These are phyloP conservation scores for Borostomias antarcticus DNA, from an alignment of 2,797 vertebrate genomes.

Conservation along the genomic window DNA sequence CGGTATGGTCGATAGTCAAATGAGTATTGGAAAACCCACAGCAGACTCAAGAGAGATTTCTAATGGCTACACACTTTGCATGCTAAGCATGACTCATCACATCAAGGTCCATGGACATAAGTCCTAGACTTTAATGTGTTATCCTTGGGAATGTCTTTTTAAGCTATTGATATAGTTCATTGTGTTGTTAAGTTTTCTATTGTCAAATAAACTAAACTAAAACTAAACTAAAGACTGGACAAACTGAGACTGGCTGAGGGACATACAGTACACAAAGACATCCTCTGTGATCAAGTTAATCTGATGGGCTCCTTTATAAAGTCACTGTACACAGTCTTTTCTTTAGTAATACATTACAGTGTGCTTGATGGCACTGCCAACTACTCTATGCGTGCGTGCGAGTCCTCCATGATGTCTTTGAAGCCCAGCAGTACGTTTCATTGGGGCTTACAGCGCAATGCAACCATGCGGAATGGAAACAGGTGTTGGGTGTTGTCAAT, in stretches of 20 bases:
- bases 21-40: not conserved
- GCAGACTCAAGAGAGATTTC: not conserved
- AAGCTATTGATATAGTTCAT: too few species aligned
- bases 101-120: too few species aligned
- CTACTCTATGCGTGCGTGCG: not conserved
- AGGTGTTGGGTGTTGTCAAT: slow-evolving; percentile 64
- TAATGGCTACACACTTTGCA: not conserved
- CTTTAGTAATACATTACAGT: not conserved
- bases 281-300: not conserved
- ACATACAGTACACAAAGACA: not conserved
- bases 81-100: not conserved
- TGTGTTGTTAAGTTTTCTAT: too few species aligned
- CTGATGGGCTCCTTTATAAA: not conserved
- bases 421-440: slow-evolving; percentile 42
- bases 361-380: not conserved
- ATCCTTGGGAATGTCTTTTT: too few species aligned
- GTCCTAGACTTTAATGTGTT: too few species aligned
- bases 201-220: too few species aligned
- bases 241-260: not conserved
- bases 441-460: slow-evolving; percentile 45
- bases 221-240: too few species aligned
- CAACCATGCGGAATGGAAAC: slow-evolving; percentile 61
- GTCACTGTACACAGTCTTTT: not conserved
- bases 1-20: not conserved
- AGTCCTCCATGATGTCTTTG: slow-evolving; percentile 35